Conservation (phyloP, 1,140 invertebrate species). For the Lamellibrachia luymesi region DNA sequence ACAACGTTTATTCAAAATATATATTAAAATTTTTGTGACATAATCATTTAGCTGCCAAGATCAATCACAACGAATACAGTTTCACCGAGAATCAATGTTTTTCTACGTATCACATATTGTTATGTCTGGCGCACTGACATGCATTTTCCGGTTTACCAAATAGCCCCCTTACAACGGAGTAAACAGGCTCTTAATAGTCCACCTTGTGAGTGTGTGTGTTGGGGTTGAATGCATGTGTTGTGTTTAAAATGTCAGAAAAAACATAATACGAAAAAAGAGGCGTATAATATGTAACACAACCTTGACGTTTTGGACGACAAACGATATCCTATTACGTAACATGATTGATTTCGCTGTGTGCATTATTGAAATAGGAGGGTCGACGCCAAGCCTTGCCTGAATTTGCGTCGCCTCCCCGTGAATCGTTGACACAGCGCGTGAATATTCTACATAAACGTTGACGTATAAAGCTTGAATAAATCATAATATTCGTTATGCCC, state of each 20-base stretch:
- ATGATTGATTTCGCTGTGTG: too few relatives aligned
- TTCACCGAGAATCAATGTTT: background rate
- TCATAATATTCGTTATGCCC: too few relatives aligned
- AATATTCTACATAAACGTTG: too few relatives aligned
- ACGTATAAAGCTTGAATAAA: too few relatives aligned
- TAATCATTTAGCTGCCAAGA: background rate
- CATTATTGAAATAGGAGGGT: too few relatives aligned
- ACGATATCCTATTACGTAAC: too few relatives aligned
- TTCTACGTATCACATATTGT: background rate
- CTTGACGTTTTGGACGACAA: background rate
- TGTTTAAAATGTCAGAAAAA: background rate
- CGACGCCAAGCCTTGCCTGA: too few relatives aligned
- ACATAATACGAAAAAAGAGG: background rate
- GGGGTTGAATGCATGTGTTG: too few relatives aligned
- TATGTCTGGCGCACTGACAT: background rate
- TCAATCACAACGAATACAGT: background rate
- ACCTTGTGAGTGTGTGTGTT: background rate
- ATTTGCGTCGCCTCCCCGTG: too few relatives aligned
- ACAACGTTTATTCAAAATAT: background rate
- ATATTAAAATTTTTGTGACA: background rate
- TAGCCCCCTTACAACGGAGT: background rate
- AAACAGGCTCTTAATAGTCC: background rate
- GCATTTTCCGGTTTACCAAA: background rate
- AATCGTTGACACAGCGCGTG: too few relatives aligned
- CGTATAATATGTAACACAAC: background rate